Evolutionary conservation across 2,888 invertebrate species (phyloP), one percentile per base, ranked within the genome.

Genomic region (Byasa hedistus): DNA sequence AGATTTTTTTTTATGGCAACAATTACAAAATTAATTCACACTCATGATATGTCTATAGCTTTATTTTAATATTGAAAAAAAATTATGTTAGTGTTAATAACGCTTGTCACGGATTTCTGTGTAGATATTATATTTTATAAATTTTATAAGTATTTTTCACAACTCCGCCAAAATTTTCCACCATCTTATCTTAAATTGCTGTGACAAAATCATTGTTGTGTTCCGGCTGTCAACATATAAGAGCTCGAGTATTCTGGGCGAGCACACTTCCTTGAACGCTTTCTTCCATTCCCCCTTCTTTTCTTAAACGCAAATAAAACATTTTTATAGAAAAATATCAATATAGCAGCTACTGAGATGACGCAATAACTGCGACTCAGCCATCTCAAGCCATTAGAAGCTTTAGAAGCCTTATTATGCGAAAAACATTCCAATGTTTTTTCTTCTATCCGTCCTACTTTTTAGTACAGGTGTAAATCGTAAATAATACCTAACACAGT

Each of bases 331-430:
- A 54, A 54, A 54, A 54, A 54, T 19, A 54, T 21, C 19, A 12
- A 22, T 15, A 54, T 54, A 15, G 52, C n/a, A 15, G 52, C n/a
- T 54, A 22, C 8, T 15, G 22, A 22, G 52, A 54, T 54, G 52
- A 23, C 22, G n/a, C 22, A 54, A 61, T 36, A 61, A 22, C 36
- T 54, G 19, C 3, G 23, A 55, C 57, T 21, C 57, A 19, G 12
- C 22, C 58, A 36, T 23, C 52, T 55, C 55, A 39, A 39, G 23
- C 19, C 61, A 19, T 55, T 24, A 61, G 19, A 54, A 54, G 54
- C 21, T 54, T 61, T 23, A 55, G 54, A 61, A 61, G 61, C 61
- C 54, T 8, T 61, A 55, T 54, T 54, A 39, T 19, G 23, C 22
- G 12, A 52, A 8, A 61, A 3, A 61, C 36, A 54, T 39, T 61